Base-by-base conservation (phyloP, 2,113 vertebrate species). In the Pogonocichla stellata region DNA sequence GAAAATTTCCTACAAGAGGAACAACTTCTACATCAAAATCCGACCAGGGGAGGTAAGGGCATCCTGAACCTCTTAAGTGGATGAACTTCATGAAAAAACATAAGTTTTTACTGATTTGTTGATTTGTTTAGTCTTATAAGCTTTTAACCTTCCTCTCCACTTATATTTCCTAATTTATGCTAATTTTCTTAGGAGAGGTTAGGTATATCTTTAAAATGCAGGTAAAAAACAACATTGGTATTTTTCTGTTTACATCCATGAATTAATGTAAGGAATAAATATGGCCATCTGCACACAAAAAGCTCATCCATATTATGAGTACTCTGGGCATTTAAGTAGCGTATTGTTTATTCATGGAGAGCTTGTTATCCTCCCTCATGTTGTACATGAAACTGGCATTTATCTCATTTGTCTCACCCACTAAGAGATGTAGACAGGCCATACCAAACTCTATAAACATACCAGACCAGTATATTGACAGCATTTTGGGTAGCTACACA, bases 1-100 rank as follows among this genome's bases (percentile, higher is more conserved):
- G 94, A 99, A 99, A 97, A 99, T 99, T 97, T 99, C 99, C 62
- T 99, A 99, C 98, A 99, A 99, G 98, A 99, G 99, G 93, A 99
- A 99, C 97, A 99, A 99, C 96, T 99, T 99, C 97, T 99, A 99
- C 98, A 99, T 99, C 97, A 99, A 99, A 97, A 99, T 99, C 92
- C 98, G 99, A 22, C 99, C 99, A 0, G 99, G 99, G 64, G 99
- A 99, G 98, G 99, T 99, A 97, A 98, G 97, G 72, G 15, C 15
- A 24, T 31, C 61, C 38, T 45, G 80, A 36, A 12, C 31, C 31
- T 66, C 16, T 19, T 45, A 34, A 74, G 40, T 48, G 29, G 71
- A 81, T 58, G 9, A 85, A 73, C 5, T 5, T 56, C 53, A 54
- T 56, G 8, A 40, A 33, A 67, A 69, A 26, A 4, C 1, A 6